Percentiles rank a stretch among this genome's conserved stretches.
Conservation (phyloP, 2,797 vertebrate genomes). For the Crenichthys baileyi region DNA sequence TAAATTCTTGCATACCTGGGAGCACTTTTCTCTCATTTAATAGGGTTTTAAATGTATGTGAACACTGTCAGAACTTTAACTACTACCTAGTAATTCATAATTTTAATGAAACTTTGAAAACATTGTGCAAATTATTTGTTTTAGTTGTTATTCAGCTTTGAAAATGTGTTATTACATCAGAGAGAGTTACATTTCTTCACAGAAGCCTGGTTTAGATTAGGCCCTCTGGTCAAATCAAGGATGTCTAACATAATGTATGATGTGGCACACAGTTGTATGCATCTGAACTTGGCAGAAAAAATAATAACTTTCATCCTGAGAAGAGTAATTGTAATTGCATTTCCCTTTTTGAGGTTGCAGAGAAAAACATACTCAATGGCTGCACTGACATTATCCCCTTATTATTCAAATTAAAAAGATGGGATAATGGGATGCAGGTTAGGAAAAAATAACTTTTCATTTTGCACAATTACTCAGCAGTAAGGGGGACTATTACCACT, state of each 20-base stretch:
- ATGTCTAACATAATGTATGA: background rate
- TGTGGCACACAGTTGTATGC: slow-evolving; percentile 1
- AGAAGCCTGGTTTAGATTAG: background rate
- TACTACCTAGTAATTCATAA: too few relatives aligned
- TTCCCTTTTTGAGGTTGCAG: slow-evolving; percentile 5
- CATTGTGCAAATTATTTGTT: background rate
- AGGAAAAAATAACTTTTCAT: background rate
- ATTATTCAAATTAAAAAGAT: slow-evolving; percentile 3
- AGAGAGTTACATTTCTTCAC: background rate
- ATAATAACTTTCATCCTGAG: slow-evolving; percentile 7
- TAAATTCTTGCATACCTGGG: background rate
- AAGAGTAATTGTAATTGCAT: slow-evolving; percentile 10
- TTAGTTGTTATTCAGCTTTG: background rate
- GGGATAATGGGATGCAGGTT: slow-evolving; percentile 8
- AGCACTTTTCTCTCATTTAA: background rate
- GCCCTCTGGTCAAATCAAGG: background rate
- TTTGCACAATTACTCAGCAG: background rate
- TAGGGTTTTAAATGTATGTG: too few relatives aligned
- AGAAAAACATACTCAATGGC: background rate
- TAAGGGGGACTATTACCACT: background rate
- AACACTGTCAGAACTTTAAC: too few relatives aligned
- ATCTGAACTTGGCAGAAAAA: background rate
- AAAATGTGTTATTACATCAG: background rate
- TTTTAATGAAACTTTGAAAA: too few relatives aligned
- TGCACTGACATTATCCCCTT: slow-evolving; percentile 8